Conservation (phyloP, 2,113 vertebrate genomes). For the Zapus hudsonius region DNA sequence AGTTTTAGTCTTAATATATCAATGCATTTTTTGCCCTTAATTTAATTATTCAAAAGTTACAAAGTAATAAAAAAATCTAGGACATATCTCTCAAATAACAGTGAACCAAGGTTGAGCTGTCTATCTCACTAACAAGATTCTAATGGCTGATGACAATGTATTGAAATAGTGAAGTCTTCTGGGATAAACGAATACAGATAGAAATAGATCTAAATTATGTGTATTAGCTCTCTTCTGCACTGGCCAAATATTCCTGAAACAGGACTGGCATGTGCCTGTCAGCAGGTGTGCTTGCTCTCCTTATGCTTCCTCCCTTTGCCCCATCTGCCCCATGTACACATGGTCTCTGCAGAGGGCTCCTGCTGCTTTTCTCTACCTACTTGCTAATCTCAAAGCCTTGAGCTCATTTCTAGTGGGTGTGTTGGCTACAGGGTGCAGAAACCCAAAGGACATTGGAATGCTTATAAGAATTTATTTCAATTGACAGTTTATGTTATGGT, state of each 20-base stretch:
- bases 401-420: background rate
- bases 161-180: background rate
- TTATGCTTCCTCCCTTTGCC: too few species aligned
- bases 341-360: background rate
- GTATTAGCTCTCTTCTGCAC: background rate
- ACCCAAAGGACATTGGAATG: background rate
- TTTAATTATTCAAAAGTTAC: constrained; percentile 6
- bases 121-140: background rate
- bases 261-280: too few species aligned
- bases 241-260: background rate
- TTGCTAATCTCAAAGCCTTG: constrained; percentile 23
- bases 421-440: background rate
- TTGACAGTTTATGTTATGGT: constrained; percentile 24
- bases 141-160: background rate
- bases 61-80: background rate
- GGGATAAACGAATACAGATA: background rate
- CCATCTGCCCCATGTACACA: fast-evolving
- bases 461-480: constrained; percentile 49
- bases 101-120: background rate
- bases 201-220: background rate
- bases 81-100: background rate
- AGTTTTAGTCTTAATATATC: constrained; percentile 10
- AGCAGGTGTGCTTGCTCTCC: fast-evolving
- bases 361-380: background rate
- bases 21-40: background rate